Evolutionary conservation across 2,888 invertebrate species (phyloP).

Genomic region (Anarsia innoxiella): DNA sequence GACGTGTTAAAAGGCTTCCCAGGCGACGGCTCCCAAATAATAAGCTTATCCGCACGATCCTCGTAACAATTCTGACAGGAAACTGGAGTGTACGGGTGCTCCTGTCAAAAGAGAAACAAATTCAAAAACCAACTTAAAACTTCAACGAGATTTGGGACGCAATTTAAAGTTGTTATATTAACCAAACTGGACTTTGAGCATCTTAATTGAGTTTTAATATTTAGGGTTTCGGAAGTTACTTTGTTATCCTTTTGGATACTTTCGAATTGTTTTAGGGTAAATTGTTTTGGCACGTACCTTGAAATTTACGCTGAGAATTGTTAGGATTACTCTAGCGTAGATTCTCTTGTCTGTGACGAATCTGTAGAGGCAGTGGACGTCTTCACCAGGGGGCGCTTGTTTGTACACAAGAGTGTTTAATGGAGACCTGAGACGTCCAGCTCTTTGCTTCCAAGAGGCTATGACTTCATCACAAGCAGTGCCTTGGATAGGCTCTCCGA

Average conservation of each 20-base stretch:
- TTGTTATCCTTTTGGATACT: neutral
- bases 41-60: conserved; percentile 88
- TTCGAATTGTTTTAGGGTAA: neutral
- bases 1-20: conserved; percentile 42
- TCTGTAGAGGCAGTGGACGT: conserved; percentile 87
- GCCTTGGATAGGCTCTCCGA: conserved; percentile 86
- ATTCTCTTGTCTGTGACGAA: conserved; percentile 89
- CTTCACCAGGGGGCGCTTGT: conserved; percentile 80
- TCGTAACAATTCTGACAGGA: conserved; percentile 91
- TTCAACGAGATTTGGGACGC: conserved; percentile 1
- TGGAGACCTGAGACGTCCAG: conserved; percentile 86
- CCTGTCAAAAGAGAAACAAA: conserved; percentile 53
- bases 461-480: conserved; percentile 92
- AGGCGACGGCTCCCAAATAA: conserved; percentile 83
- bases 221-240: conserved; percentile 1
- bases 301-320: conserved; percentile 85
- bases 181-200: neutral
- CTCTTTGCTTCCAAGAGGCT: conserved; percentile 86
- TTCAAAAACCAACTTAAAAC: neutral
- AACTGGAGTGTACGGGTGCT: conserved; percentile 84
- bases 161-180: conserved; percentile 5
- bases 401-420: conserved; percentile 92
- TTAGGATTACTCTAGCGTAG: conserved; percentile 87
- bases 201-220: conserved; percentile 5
- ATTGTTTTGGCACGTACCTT: conserved; percentile 65